phyloP scores from a whole-genome alignment of 2,113 vertebrate genomes.

The Melanotaenia duboulayi region DNA sequence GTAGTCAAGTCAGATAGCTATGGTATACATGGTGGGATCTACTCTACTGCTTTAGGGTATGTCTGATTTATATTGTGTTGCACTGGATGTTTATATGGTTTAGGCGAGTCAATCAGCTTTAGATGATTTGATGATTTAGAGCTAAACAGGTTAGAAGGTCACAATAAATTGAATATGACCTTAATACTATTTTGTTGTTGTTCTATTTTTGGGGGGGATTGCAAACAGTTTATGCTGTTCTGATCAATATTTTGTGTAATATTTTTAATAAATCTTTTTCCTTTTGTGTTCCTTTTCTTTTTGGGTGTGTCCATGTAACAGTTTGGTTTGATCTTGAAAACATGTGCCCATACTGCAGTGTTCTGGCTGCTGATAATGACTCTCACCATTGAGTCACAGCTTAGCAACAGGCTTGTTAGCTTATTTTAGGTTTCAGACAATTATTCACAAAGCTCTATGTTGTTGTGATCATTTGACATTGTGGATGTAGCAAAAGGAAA shows the following conservation, averaged over 20 bases:
- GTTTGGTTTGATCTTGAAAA: slow-evolving; percentile 51
- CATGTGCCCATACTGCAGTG: slow-evolving; percentile 25
- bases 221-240: too few relatives aligned
- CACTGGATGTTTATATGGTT: background rate
- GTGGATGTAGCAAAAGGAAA: slow-evolving; percentile 44
- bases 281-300: slow-evolving; percentile 39
- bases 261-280: slow-evolving; percentile 5
- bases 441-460: slow-evolving; percentile 65
- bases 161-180: slow-evolving; percentile 18
- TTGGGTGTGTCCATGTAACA: slow-evolving; percentile 48
- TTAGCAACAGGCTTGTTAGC: slow-evolving; percentile 70
- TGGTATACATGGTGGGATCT: slow-evolving; percentile 42
- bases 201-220: background rate
- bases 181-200: background rate
- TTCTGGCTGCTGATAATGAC: slow-evolving; percentile 59
- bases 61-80: slow-evolving; percentile 7
- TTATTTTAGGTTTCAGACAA: slow-evolving; percentile 74
- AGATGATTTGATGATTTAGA: slow-evolving; percentile 9
- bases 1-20: slow-evolving; percentile 26
- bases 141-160: slow-evolving; percentile 39
- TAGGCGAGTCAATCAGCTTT: slow-evolving; percentile 34
- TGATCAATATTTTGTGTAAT: background rate
- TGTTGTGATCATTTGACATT: slow-evolving; percentile 47
- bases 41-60: slow-evolving; percentile 46
- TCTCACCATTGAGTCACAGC: slow-evolving; percentile 64